Evolutionary conservation across 2,797 vertebrate genomes (phyloP), one percentile per base, ranked within the genome.

Genomic region (Malurus leucopterus): DNA sequence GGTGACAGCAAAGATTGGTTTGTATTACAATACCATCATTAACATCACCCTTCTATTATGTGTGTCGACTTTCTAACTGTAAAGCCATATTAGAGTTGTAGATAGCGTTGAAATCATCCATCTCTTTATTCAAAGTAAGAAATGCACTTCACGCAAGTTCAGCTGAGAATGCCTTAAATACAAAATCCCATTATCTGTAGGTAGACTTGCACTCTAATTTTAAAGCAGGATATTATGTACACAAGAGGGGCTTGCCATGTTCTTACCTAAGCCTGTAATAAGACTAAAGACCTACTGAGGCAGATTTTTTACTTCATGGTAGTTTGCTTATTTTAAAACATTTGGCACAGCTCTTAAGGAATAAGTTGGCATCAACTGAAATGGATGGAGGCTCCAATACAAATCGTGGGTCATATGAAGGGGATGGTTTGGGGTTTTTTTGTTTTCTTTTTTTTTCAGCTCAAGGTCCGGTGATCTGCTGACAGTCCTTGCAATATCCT

Each of bases 151-250:
- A 63, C 15, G 2, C 59, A 44, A 38, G 2, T 84, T 91, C 73
- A 91, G 40, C 85, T 69, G 46, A 72, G 68, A 74, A 74, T 51
- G 79, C 17, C 26, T 84, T 90, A 90, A 86, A 68, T 89, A 91
- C 46, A 93, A 91, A 94, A 87, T 49, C 32, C 36, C 49, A 20
- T 51, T 77, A 81, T 32, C 50, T 71, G 72, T 44, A 88, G 26
- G 27, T 36, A 90, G 55, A 51, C 15, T 84, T 91, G 40, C 84
- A 80, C 46, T 83, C 68, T 75, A 61, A 72, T 69, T 79, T 85
- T 93, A 90, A 91, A 88, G 75, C 83, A 92, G 50, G 30, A n/a
- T 86, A 87, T 71, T 53, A 78, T 51, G 47, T 62, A 84, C 14
- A 84, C 15, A 77, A 76, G 24, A 90, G 54, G 76, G 82, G 53